Conservation (phyloP, 2,797 vertebrate species). For the Pelochelys cantorii region DNA sequence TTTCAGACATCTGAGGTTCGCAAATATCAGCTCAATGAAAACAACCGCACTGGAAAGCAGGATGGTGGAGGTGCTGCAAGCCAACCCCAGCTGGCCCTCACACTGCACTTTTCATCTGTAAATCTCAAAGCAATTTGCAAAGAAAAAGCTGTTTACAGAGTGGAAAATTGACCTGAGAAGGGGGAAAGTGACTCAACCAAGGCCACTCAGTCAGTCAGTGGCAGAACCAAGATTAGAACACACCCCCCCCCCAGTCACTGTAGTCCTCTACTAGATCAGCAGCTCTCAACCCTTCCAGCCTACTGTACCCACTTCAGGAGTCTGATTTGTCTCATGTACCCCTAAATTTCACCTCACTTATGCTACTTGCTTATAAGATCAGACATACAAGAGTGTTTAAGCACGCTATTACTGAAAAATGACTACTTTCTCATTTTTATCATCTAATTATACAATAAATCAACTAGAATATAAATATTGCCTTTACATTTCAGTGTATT, state of each 20-base stretch:
- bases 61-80: neutral
- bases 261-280: neutral
- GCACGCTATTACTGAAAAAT: no score
- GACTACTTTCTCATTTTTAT: no score
- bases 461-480: no score
- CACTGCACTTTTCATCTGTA: neutral
- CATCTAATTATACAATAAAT: no score
- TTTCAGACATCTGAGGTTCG: neutral
- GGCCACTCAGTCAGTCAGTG: neutral
- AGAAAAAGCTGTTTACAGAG: neutral
- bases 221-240: neutral
- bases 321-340: no score
- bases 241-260: no score
- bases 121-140: neutral
- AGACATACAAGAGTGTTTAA: no score
- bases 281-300: no score
- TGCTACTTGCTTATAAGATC: no score
- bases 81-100: neutral
- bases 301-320: no score
- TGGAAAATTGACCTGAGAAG: rapidly evolving
- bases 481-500: no score
- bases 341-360: no score
- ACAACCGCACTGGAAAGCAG: neutral
- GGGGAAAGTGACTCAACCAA: rapidly evolving
- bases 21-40: neutral